Percentiles rank a stretch among this genome's conserved stretches.
Evolutionary conservation across 2,888 invertebrate genomes (phyloP).

Genomic region (Eupsilia transversa): DNA sequence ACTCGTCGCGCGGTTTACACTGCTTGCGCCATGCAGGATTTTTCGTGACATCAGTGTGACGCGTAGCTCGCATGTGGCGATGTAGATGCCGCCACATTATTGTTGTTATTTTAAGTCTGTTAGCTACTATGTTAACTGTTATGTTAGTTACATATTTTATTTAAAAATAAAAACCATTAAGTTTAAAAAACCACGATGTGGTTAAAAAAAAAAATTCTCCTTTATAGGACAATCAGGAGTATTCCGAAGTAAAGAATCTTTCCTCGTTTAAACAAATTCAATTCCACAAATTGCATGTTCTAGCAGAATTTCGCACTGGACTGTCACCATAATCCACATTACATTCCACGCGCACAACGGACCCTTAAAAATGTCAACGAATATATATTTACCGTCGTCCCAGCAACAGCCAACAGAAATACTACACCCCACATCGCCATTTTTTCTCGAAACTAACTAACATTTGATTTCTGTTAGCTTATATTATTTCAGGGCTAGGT

Average conservation of each 20-base stretch:
- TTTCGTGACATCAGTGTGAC: too few relatives aligned
- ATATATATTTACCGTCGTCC: conserved; percentile 41
- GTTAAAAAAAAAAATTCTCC: not conserved
- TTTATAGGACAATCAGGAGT: not conserved
- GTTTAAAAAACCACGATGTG: too few relatives aligned
- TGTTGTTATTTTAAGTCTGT: not conserved
- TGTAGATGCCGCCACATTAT: too few relatives aligned
- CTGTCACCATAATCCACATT: not conserved
- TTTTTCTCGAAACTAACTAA: conserved; percentile 40
- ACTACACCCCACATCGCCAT: conserved; percentile 38
- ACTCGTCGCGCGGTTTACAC: too few relatives aligned
- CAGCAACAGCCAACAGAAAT: conserved; percentile 30
- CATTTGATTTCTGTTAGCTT: conserved; percentile 28
- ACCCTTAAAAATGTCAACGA: not conserved
- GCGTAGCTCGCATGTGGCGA: too few relatives aligned
- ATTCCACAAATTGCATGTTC: not conserved
- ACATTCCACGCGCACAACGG: not conserved
- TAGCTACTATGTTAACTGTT: not conserved
- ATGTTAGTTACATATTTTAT: too few relatives aligned
- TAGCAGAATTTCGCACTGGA: not conserved
- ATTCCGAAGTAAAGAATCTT: not conserved
- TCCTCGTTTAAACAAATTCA: not conserved
- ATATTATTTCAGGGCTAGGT: conserved; percentile 52
- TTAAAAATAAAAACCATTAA: not conserved
- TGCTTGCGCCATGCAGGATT: too few relatives aligned